These are phyloP conservation scores for Drosophila atroscutellata DNA, from an alignment of 2,888 invertebrate species.

Conservation along the genomic window DNA sequence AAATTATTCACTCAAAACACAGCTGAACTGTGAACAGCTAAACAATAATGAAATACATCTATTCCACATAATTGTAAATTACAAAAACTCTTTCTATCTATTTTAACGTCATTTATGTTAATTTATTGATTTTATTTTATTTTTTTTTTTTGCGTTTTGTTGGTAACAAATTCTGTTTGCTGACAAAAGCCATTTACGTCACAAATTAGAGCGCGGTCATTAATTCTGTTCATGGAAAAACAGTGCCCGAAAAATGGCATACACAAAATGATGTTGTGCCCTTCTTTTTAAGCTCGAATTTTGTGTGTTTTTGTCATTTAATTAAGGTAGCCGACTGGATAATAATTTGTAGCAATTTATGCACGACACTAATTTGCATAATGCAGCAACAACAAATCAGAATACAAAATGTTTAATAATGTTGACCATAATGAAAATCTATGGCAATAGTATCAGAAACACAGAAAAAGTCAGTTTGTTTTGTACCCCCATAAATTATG, in stretches of 20 bases:
- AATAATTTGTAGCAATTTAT: constrained; percentile 69
- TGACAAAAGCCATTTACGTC: constrained; percentile 42
- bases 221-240: constrained; percentile 48
- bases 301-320: constrained; percentile 59
- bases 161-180: constrained; percentile 7
- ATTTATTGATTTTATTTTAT: constrained; percentile 33
- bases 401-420: constrained; percentile 70
- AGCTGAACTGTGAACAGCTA: not conserved
- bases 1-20: not conserved
- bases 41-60: constrained; percentile 7
- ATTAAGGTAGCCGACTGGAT: constrained; percentile 65
- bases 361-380: constrained; percentile 69
- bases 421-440: constrained; percentile 42
- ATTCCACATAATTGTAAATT: not conserved
- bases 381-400: constrained; percentile 72
- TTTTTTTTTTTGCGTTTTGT: not conserved
- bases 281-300: constrained; percentile 28
- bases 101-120: constrained; percentile 22
- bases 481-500: constrained; percentile 56
- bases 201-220: constrained; percentile 40
- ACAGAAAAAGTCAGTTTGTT: not conserved
- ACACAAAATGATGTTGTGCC: constrained; percentile 9
- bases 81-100: constrained; percentile 1
- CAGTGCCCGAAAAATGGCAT: constrained; percentile 1
- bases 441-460: constrained; percentile 20